Base-by-base conservation (phyloP, 1,140 invertebrate genomes). In the Drosophila auraria region DNA sequence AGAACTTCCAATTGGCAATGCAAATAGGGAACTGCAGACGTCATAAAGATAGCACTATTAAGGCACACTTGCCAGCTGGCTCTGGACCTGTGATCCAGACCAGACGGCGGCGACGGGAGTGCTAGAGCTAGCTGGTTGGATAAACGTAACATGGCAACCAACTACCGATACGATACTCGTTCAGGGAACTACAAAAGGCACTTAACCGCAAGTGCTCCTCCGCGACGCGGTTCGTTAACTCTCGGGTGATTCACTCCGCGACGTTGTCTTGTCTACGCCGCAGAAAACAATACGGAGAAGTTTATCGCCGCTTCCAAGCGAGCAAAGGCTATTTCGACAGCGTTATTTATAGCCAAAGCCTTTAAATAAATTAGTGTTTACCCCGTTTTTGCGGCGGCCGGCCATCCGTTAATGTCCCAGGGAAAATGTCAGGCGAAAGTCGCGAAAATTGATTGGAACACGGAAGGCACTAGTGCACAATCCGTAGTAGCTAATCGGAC, bases 21-120 rank as follows among this genome's bases (percentile, higher is more conserved):
- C 62, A 83, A 83, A 82, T 45, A 75, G 42, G 36, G 36, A 75
- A 59, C 38, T 66, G 65, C 61, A 81, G 81, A 80, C 81, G 81
- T 84, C 82, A 83, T 84, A 86, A 72, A 86, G 51, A 68, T 51
- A 62, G 54, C 15, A 59, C 4, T 44, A 27, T 73, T 7, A 30
- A 23, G 42, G 65, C 57, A 83, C 51, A 76, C 69, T 79, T 60
- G 58, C 49, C 45, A 68, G 30, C 61, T 66, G 49, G 12, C 53
- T 20, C 62, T 23, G 40, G 38, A 17, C 9, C 11, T 51, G 69
- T 40, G 44, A 38, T 69, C 68, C 40, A 71, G 68, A 71, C 68
- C 64, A 71, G 68, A 69, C 68, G 68, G 68, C 68, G 68, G 20
- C 62, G 3, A 11, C 33, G 33, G 33, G 33, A 12, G 33, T 25